Evolutionary conservation across 2,888 invertebrate species (phyloP).

Genomic region (Slavum lentiscoides): DNA sequence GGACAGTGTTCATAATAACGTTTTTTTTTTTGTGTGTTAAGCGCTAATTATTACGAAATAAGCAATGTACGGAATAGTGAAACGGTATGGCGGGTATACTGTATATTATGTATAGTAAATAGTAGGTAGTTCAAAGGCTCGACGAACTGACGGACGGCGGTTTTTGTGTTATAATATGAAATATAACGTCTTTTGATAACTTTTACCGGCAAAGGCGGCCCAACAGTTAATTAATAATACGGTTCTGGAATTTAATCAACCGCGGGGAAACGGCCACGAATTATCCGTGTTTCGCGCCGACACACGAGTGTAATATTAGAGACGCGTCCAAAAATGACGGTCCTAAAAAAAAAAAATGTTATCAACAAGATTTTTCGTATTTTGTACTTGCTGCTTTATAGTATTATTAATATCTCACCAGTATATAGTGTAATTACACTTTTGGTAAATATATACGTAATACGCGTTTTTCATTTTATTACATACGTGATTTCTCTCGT

Average conservation of each 20-base stretch:
- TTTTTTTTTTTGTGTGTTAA: no score
- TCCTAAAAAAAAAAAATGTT: neutral
- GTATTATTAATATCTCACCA: no score
- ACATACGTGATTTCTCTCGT: no score
- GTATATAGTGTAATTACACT: no score
- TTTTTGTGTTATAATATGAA: neutral
- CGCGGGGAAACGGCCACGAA: neutral
- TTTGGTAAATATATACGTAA: no score
- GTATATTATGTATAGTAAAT: neutral
- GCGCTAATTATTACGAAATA: slow-evolving; percentile 22
- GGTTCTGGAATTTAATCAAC: slow-evolving; percentile 28
- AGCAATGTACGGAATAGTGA: neutral
- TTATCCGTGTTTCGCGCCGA: neutral
- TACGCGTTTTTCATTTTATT: no score
- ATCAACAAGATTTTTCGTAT: neutral
- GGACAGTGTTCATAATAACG: slow-evolving; percentile 8
- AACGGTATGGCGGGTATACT: no score
- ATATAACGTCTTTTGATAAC: slow-evolving; percentile 22
- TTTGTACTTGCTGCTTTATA: neutral
- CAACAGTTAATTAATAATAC: slow-evolving; percentile 25
- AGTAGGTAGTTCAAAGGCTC: slow-evolving; percentile 29
- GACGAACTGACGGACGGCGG: neutral
- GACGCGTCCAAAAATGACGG: neutral
- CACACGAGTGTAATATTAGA: neutral
- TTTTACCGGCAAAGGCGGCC: neutral